Conservation (phyloP, 92 coral and sea anemone genomes). For the Umimayanthus kanabou region DNA sequence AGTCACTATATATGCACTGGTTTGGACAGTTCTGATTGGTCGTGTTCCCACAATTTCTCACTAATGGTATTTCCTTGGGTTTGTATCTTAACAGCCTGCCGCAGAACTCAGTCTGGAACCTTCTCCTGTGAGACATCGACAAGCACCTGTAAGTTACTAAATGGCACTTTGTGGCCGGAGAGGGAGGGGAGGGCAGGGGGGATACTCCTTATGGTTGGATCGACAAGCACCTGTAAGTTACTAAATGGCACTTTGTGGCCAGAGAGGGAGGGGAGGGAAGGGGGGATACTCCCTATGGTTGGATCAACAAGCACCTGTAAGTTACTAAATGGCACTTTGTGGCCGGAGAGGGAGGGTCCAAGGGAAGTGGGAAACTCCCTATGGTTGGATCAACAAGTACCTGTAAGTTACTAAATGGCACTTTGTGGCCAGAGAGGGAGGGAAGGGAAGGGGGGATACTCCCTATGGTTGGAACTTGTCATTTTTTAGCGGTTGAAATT, state of each 20-base stretch:
- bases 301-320: slow-evolving; percentile 90
- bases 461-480: no score
- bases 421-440: background rate
- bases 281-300: no score
- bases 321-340: slow-evolving; percentile 23
- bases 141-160: slow-evolving; percentile 78
- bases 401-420: background rate
- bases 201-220: background rate
- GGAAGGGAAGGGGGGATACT: no score
- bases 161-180: background rate
- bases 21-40: background rate
- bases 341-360: background rate
- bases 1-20: no score
- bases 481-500: no score
- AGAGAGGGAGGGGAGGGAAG: no score
- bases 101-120: slow-evolving; percentile 93
- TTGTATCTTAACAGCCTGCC: slow-evolving; percentile 75
- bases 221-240: slow-evolving; percentile 88
- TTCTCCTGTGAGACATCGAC: slow-evolving; percentile 90
- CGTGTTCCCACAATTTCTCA: background rate
- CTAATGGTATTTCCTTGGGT: background rate
- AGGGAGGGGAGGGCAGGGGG: no score
- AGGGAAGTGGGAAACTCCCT: no score
- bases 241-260: background rate
- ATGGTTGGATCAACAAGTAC: no score